phyloP scores from a whole-genome alignment of 2,797 vertebrate genomes.

The Garrulus glandarius region DNA sequence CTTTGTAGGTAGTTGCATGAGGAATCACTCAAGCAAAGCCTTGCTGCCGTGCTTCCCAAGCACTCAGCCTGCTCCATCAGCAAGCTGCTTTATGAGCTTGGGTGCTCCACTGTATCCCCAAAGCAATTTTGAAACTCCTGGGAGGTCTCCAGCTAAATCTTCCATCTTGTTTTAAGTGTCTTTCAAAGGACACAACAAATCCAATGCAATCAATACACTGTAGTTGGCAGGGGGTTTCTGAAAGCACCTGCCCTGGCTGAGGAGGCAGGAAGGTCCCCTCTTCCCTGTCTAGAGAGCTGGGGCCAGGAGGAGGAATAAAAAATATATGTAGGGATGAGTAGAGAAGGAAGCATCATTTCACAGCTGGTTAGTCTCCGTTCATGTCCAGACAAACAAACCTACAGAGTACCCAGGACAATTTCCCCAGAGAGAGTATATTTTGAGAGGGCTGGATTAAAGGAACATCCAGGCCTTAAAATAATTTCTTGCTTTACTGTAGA shows the following conservation, averaged over 20 bases:
- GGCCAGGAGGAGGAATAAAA: neutral
- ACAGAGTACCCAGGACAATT: neutral
- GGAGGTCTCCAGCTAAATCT: neutral
- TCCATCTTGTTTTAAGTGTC: neutral
- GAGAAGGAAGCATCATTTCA: neutral
- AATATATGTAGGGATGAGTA: fast-evolving
- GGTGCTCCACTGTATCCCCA: neutral
- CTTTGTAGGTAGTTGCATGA: neutral
- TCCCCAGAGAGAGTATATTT: neutral
- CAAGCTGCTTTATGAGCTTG: neutral
- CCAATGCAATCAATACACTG: neutral
- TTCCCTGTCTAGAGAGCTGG: neutral
- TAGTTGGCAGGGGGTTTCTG: neutral
- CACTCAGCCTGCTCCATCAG: neutral
- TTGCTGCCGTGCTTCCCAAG: neutral
- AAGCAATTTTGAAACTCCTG: neutral
- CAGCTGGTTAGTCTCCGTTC: fast-evolving
- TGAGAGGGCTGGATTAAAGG: neutral
- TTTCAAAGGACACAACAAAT: neutral
- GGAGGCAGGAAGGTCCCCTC: fast-evolving
- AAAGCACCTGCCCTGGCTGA: neutral
- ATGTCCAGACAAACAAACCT: neutral
- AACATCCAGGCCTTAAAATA: neutral
- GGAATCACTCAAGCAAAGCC: neutral
- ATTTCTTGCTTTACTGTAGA: neutral